phyloP scores from a whole-genome alignment of 2,113 vertebrate genomes.

The Henicopernis longicauda region DNA sequence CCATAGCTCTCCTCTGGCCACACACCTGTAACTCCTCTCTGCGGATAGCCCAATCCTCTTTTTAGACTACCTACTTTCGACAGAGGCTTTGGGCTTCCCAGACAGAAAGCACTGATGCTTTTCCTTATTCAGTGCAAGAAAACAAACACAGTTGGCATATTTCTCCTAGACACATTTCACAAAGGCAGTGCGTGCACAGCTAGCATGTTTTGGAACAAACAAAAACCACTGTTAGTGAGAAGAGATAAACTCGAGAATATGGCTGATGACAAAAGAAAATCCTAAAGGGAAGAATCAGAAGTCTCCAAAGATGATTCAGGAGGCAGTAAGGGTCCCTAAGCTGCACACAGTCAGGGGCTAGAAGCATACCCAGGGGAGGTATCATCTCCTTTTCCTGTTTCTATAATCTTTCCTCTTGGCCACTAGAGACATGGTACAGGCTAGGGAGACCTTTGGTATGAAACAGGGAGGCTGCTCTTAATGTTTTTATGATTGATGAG shows the following conservation, averaged over 20 bases:
- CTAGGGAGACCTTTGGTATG: not conserved
- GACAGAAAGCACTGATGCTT: not conserved
- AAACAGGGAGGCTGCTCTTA: not conserved
- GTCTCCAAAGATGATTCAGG: not conserved
- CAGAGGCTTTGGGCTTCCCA: not conserved
- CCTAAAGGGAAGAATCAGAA: not conserved
- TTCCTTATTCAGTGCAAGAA: not conserved
- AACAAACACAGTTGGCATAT: not conserved
- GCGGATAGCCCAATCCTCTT: not conserved
- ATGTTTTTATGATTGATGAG: not conserved
- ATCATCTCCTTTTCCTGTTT: not conserved
- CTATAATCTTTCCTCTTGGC: not conserved
- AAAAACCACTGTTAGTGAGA: not conserved
- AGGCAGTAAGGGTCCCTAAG: not conserved
- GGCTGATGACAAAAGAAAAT: not conserved
- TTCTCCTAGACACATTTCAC: not conserved
- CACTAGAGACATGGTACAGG: not conserved
- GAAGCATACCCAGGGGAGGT: not conserved
- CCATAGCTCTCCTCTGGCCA: not conserved
- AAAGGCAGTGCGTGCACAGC: not conserved
- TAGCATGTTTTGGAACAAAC: not conserved
- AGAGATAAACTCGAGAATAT: not conserved
- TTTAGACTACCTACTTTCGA: not conserved
- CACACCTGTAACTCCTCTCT: not conserved
- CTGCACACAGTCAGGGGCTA: not conserved